Percentiles rank a stretch among this genome's conserved stretches.
phyloP scores from a whole-genome alignment of 1,140 invertebrate species.

The Paraescarpia echinospica region DNA sequence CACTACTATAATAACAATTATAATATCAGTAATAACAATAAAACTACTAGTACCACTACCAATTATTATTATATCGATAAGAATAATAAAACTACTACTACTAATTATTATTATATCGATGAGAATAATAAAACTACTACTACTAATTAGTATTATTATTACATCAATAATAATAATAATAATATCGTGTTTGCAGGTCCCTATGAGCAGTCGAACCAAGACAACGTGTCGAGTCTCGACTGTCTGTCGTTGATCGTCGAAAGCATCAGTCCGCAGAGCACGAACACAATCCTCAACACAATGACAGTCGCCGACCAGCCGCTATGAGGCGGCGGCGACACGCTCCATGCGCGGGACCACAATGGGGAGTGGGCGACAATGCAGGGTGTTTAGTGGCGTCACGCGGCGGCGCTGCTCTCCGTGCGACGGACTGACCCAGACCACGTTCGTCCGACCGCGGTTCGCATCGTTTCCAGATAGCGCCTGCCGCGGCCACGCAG shows the following conservation, averaged over 20 bases:
- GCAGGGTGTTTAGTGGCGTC: not conserved
- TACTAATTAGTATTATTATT: not conserved
- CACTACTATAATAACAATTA: not conserved
- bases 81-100: too few species aligned
- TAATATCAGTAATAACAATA: not conserved
- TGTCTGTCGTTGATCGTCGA: conserved; percentile 35
- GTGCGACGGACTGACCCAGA: not conserved
- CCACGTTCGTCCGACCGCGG: not conserved
- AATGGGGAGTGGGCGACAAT: not conserved
- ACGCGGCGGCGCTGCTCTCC: too few species aligned
- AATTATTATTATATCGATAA: too few species aligned
- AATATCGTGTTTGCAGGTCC: not conserved
- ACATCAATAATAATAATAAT: not conserved
- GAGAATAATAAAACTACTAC: too few species aligned
- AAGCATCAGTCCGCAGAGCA: conserved; percentile 29
- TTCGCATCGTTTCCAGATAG: not conserved
- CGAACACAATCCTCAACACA: conserved; percentile 12
- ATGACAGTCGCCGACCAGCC: not conserved
- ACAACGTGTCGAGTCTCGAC: conserved; percentile 32
- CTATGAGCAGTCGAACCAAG: not conserved
- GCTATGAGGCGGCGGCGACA: not conserved
- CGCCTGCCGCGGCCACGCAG: not conserved
- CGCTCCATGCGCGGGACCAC: not conserved
- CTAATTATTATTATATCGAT: too few species aligned
- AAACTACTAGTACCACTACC: too few species aligned